Base-by-base conservation (phyloP, 2,797 vertebrate species). In the Anabas testudineus region DNA sequence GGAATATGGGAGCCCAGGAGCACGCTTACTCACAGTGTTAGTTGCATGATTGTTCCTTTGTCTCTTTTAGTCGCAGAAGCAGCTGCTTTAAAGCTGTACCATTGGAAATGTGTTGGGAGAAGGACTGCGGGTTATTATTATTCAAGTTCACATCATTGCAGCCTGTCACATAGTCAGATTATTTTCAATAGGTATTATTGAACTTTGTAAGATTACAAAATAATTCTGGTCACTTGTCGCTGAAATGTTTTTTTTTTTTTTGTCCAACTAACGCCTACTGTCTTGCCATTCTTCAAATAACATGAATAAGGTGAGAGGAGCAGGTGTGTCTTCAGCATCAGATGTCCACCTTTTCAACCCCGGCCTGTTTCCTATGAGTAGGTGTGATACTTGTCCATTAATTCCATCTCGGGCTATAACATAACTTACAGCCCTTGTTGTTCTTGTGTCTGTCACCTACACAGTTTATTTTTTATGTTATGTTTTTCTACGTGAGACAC, bases 11-110 rank as follows among this genome's bases (percentile, higher is more conserved):
- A 88, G 83, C 87, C 82, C 72, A 16, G 78, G 84, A 90, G 87
- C 83, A 72, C 47, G 71, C 84, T 90, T 71, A 63, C 76, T 86
- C 85, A 55, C 85, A 62, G 53, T 61, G 80, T 85, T 84, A 72
- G 81, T 68, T 81, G 63, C 72, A 57, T 76, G 84, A 88, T 88
- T 85, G 77, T 88, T 87, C 80, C 75, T 88, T 88, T 88, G 87
- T 90, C 82, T 85, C 83, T 79, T 83, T 78, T 74, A 71, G 84
- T 76, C 52, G 42, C 84, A 77, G 78, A 83, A 84, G 76, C 62
- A 81, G 78, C 75, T 18, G 22, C 76, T 86, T 85, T 83, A 75
- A 78, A 87, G 49, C 60, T 67, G 2, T 43, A 77, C 65, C 65
- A 61, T 62, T 13, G 61, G 55, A 81, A 70, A 83, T 63, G 54